Conservation (phyloP, 2,113 vertebrate species). For the Felis catus region DNA sequence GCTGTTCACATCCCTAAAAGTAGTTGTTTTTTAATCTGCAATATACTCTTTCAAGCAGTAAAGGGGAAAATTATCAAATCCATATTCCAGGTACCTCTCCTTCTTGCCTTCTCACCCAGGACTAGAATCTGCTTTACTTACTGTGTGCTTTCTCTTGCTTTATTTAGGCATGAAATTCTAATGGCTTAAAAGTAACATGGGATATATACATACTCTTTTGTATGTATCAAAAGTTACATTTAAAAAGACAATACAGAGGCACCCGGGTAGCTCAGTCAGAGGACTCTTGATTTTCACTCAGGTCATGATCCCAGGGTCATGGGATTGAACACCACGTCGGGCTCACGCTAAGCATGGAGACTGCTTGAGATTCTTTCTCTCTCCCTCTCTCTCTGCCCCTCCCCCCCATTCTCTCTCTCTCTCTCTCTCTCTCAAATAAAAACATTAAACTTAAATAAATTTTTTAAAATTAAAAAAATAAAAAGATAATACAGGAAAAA, state of each 20-base stretch:
- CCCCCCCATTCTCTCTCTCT: too few species aligned
- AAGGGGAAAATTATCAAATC: background rate
- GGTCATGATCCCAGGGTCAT: too few species aligned
- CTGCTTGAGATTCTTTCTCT: too few species aligned
- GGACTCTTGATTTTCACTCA: too few species aligned
- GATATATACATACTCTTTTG: background rate
- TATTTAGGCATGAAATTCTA: background rate
- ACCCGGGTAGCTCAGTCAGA: too few species aligned
- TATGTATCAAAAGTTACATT: background rate
- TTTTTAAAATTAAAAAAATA: background rate
- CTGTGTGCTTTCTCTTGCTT: background rate
- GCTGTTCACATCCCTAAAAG: background rate
- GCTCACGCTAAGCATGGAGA: too few species aligned
- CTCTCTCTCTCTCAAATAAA: too few species aligned
- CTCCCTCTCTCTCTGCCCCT: too few species aligned
- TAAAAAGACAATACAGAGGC: background rate
- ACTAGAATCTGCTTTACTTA: background rate
- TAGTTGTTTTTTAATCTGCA: background rate
- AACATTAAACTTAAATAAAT: too few species aligned
- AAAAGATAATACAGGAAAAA: background rate
- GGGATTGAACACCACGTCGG: too few species aligned
- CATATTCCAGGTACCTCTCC: background rate
- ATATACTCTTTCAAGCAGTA: background rate
- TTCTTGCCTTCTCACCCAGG: background rate
- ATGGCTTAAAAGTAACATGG: background rate